phyloP scores from a whole-genome alignment of 2,797 vertebrate genomes.

The Rhynchotus rufescens region DNA sequence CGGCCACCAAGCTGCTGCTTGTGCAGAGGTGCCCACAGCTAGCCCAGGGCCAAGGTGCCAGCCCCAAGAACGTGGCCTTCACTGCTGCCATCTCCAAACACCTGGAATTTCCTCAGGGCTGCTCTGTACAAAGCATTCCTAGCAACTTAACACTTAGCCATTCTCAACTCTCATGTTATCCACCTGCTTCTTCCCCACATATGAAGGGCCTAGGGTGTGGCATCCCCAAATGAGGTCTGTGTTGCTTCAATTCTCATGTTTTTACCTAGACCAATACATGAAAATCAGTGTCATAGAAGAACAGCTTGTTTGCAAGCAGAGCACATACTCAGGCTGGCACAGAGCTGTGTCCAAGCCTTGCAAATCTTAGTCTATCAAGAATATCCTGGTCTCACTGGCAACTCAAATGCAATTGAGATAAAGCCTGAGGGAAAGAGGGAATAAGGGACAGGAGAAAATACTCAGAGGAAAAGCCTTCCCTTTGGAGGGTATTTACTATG shows the following conservation, averaged over 20 bases:
- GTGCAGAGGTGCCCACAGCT: neutral
- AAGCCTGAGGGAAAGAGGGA: neutral
- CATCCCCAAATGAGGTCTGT: neutral
- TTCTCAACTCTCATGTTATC: neutral
- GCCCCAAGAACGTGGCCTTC: neutral
- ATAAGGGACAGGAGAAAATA: neutral
- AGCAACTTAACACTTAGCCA: neutral
- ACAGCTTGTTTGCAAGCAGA: neutral
- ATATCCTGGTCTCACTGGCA: neutral
- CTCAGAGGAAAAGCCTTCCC: neutral
- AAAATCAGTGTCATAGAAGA: accelerated
- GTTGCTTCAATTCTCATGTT: neutral
- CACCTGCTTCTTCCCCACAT: neutral
- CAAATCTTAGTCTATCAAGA: neutral
- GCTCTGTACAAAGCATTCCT: neutral
- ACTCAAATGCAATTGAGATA: neutral
- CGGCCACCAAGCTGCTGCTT: neutral
- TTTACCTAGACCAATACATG: neutral
- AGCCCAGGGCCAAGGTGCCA: accelerated
- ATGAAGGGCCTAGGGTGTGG: neutral
- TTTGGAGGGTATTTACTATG: neutral
- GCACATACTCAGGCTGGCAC: neutral
- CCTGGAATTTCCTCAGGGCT: neutral
- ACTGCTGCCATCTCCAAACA: neutral
- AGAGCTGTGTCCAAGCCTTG: neutral